Conservation (phyloP, 2,888 invertebrate species). For the Alentia gelatinosa region DNA sequence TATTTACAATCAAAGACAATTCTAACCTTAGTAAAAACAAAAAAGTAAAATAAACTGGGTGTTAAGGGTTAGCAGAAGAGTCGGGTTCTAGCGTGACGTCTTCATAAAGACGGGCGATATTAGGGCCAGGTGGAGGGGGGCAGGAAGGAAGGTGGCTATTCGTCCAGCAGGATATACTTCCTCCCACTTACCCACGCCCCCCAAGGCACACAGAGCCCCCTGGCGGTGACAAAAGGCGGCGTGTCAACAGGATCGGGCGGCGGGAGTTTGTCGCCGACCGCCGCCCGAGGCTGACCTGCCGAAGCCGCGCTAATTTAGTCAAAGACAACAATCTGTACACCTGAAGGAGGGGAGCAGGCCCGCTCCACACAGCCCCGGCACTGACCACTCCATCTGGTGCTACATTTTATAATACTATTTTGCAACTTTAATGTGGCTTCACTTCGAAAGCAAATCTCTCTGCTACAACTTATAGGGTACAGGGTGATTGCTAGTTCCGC, state of each 20-base stretch:
- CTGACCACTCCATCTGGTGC: too few species aligned
- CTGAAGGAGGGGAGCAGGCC: neutral
- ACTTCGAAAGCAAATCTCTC: neutral
- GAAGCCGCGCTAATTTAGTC: neutral
- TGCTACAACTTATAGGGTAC: neutral
- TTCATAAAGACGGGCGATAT: too few species aligned
- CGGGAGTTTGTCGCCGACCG: neutral
- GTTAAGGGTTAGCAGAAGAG: too few species aligned
- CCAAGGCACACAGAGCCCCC: neutral
- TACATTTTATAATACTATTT: too few species aligned
- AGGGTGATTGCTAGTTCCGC: too few species aligned
- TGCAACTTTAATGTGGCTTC: too few species aligned
- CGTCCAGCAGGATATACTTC: neutral
- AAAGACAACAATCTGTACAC: slow-evolving; percentile 2
- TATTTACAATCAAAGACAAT: too few species aligned
- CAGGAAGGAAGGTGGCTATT: neutral
- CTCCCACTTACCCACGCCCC: neutral
- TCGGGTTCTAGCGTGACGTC: too few species aligned
- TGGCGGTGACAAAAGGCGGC: neutral
- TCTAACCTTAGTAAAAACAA: too few species aligned
- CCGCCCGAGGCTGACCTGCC: neutral
- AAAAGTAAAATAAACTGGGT: too few species aligned
- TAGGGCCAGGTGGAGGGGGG: neutral
- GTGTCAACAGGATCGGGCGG: neutral
- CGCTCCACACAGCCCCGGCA: too few species aligned